phyloP scores from a whole-genome alignment of 2,797 vertebrate species.

The Okamejei kenojei region DNA sequence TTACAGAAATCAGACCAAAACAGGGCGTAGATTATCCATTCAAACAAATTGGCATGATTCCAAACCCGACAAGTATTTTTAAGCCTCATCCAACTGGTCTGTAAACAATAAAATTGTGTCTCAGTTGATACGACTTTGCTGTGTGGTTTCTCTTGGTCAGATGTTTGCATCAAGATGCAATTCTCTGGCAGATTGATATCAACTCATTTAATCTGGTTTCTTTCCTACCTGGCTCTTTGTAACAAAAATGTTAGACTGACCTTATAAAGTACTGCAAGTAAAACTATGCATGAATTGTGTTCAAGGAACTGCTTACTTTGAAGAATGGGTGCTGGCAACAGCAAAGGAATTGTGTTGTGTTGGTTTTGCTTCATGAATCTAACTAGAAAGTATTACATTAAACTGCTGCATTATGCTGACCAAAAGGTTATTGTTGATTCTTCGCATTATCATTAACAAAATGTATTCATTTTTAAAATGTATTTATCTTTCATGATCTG shows the following conservation, averaged over 20 bases:
- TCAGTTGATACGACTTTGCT: not conserved
- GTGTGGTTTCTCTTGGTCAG: not conserved
- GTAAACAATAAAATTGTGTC: constrained; percentile 22
- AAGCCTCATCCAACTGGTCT: not conserved
- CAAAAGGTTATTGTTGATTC: not conserved
- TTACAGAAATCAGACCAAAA: not conserved
- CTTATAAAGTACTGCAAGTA: not conserved
- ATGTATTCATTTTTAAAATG: not conserved
- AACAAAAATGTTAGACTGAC: constrained; percentile 1
- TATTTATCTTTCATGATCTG: too few relatives aligned
- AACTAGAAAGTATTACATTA: not conserved
- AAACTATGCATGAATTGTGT: constrained; percentile 18
- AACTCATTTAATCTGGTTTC: not conserved
- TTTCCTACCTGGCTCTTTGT: constrained; percentile 8
- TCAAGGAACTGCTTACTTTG: not conserved
- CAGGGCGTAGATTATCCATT: not conserved
- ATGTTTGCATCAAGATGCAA: not conserved
- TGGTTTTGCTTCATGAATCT: constrained; percentile 8
- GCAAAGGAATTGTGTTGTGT: not conserved
- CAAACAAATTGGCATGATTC: constrained; percentile 17
- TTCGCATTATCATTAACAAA: not conserved
- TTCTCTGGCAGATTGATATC: not conserved
- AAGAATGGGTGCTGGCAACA: not conserved
- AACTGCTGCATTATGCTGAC: not conserved
- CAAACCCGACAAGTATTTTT: not conserved